Evolutionary conservation across 1,140 invertebrate genomes (phyloP).

Genomic region (Drosophila bocki): DNA sequence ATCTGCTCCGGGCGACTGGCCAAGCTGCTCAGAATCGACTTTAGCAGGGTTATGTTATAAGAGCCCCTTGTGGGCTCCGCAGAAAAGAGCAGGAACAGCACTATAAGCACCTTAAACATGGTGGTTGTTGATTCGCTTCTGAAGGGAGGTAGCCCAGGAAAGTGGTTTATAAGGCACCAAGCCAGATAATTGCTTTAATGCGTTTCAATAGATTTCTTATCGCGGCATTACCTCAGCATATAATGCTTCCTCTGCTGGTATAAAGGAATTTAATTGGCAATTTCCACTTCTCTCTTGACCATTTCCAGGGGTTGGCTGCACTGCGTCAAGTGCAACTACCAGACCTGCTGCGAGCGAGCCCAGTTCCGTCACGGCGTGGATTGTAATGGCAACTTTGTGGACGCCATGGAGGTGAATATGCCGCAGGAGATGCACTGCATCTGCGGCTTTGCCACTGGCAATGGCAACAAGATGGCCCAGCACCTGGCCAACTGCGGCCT

Average conservation of each 20-base stretch:
- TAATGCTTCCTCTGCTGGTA: neutral
- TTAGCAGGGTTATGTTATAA: constrained; percentile 49
- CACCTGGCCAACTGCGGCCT: constrained; percentile 88
- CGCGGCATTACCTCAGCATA: neutral
- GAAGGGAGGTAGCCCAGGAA: neutral
- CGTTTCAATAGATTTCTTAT: constrained; percentile 50
- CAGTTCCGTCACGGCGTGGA: constrained; percentile 89
- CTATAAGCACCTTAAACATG: constrained; percentile 10
- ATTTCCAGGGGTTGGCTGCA: constrained; percentile 88
- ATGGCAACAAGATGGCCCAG: constrained; percentile 89
- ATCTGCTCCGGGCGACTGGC: neutral
- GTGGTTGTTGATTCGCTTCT: constrained; percentile 1
- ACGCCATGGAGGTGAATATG: constrained; percentile 86
- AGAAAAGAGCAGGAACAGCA: constrained; percentile 6
- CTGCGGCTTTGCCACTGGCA: constrained; percentile 89
- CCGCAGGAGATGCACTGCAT: constrained; percentile 89
- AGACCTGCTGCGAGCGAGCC: constrained; percentile 91
- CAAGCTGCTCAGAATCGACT: constrained; percentile 10
- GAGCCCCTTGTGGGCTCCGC: neutral
- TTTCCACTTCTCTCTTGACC: neutral
- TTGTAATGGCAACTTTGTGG: constrained; percentile 86
- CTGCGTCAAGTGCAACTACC: constrained; percentile 91
- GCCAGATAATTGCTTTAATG: constrained; percentile 55
- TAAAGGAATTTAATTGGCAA: neutral
- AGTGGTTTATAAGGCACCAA: neutral